A percentile compares a stretch with the other conserved stretches of the same genome.
phyloP scores from a whole-genome alignment of 2,113 vertebrate species.

The Mionectes macconnelli region DNA sequence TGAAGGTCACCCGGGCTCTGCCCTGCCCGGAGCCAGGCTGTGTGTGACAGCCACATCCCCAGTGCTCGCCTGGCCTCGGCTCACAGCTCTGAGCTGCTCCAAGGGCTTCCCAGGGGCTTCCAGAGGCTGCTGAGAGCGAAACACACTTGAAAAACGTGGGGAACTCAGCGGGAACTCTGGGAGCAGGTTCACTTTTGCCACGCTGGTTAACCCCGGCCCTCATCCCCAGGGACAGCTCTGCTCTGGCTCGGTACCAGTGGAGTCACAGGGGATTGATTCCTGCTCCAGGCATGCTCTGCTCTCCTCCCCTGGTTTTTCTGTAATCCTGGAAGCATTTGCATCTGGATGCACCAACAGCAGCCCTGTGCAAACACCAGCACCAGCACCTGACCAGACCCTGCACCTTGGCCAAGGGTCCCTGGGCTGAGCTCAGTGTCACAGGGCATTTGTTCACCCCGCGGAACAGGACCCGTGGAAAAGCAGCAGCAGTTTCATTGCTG shows the following conservation, averaged over 20 bases:
- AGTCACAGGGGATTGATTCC: not conserved
- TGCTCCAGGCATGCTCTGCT: not conserved
- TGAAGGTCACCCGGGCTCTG: conserved; percentile 32
- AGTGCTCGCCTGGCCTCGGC: not conserved
- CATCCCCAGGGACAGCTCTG: not conserved
- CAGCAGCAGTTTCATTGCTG: fast-evolving
- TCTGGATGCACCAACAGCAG: not conserved
- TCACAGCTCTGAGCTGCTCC: not conserved
- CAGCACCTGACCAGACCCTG: not conserved
- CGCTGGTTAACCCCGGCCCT: not conserved
- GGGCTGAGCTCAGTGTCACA: not conserved
- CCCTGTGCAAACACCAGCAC: not conserved
- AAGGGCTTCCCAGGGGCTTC: not conserved
- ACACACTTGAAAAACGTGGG: not conserved
- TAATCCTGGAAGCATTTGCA: not conserved
- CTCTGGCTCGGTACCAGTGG: not conserved
- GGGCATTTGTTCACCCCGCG: not conserved
- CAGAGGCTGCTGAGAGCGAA: not conserved
- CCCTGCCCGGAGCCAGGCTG: not conserved
- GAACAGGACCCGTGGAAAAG: not conserved
- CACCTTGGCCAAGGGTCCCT: not conserved
- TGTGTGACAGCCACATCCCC: not conserved
- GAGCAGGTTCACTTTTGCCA: not conserved
- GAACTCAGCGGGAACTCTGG: fast-evolving
- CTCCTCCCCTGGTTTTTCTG: not conserved